These are phyloP conservation scores for Xylophagus ater DNA, from an alignment of 2,888 invertebrate genomes.

Conservation along the genomic window DNA sequence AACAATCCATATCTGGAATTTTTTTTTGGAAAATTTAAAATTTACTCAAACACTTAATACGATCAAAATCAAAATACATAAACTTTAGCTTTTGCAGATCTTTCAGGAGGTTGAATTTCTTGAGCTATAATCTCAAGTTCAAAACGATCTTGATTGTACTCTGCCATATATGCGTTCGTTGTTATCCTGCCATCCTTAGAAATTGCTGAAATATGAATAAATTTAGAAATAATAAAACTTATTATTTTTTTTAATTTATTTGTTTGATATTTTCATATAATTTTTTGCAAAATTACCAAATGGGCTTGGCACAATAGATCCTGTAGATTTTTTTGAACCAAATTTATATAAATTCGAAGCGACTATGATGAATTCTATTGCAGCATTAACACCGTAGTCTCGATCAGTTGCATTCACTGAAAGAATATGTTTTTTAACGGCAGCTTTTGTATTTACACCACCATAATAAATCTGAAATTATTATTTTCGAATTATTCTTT, in stretches of 20 bases:
- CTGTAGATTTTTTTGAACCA: slow-evolving; percentile 62
- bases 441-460: slow-evolving; percentile 66
- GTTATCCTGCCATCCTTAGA: slow-evolving; percentile 36
- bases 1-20: slow-evolving; percentile 73
- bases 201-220: slow-evolving; percentile 24
- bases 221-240: background rate
- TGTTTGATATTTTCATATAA: background rate
- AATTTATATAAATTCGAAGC: slow-evolving; percentile 73
- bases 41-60: slow-evolving; percentile 2
- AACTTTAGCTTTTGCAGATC: slow-evolving; percentile 64
- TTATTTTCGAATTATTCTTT: background rate
- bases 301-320: slow-evolving; percentile 80
- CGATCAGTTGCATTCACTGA: slow-evolving; percentile 70
- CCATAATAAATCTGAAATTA: slow-evolving; percentile 32
- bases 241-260: background rate
- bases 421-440: slow-evolving; percentile 60
- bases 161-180: slow-evolving; percentile 73
- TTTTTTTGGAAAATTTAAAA: slow-evolving; percentile 5
- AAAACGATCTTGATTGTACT: slow-evolving; percentile 82
- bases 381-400: slow-evolving; percentile 74
- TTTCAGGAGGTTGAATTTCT: slow-evolving; percentile 65
- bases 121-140: slow-evolving; percentile 73
- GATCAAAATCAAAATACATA: slow-evolving; percentile 43
- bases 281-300: slow-evolving; percentile 39
- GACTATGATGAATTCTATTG: slow-evolving; percentile 67